Evolutionary conservation across 2,113 vertebrate genomes (phyloP).

Genomic region (Takifugu flavidus): DNA sequence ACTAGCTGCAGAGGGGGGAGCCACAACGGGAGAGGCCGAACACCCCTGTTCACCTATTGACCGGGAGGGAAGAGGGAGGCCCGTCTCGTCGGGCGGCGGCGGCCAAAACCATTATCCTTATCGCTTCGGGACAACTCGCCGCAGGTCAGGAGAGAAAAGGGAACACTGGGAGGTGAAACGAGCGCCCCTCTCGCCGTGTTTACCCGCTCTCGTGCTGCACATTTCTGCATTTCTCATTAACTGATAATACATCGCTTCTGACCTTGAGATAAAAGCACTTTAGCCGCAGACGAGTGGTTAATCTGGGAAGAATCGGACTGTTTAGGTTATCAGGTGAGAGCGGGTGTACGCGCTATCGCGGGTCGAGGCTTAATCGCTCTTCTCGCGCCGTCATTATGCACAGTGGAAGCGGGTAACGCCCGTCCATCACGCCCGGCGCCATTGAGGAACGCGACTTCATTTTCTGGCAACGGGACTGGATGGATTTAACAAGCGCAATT

Average conservation of each 20-base stretch:
- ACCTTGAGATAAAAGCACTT: conserved; percentile 73
- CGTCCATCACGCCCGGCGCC: background rate
- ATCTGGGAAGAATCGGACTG: conserved; percentile 63
- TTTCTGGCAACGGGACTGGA: too few species aligned
- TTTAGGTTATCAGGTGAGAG: conserved; percentile 63
- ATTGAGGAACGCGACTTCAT: background rate
- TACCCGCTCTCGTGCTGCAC: conserved; percentile 54
- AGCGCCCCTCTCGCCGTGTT: conserved; percentile 57
- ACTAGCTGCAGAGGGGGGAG: conserved; percentile 38
- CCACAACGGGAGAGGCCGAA: conserved; percentile 45
- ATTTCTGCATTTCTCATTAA: conserved; percentile 74
- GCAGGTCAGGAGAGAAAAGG: conserved; percentile 56
- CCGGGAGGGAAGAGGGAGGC: conserved; percentile 52
- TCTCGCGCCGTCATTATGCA: conserved; percentile 16
- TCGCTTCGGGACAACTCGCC: conserved; percentile 66
- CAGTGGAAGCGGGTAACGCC: conserved; percentile 2
- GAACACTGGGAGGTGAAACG: conserved; percentile 70
- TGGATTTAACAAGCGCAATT: background rate
- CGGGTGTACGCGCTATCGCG: conserved; percentile 46
- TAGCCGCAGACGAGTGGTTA: conserved; percentile 63
- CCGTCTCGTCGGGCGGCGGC: conserved; percentile 54
- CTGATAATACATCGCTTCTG: conserved; percentile 73
- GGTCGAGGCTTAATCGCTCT: conserved; percentile 43
- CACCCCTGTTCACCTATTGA: conserved; percentile 45
- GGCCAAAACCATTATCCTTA: conserved; percentile 73